These are phyloP conservation scores for Albula goreensis DNA, from an alignment of 2,113 vertebrate species.

Conservation along the genomic window DNA sequence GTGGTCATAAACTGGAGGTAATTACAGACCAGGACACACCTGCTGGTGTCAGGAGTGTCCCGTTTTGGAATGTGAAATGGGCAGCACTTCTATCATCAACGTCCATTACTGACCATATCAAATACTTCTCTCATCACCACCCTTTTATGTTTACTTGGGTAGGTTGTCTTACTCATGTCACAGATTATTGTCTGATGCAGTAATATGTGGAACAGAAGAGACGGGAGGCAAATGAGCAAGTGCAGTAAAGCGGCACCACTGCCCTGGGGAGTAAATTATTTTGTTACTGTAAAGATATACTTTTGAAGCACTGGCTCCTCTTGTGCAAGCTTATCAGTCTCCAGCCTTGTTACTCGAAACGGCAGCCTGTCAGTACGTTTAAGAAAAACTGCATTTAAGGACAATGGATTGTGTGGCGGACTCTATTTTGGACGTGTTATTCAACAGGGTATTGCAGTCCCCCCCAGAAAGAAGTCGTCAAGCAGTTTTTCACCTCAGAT, in stretches of 20 bases:
- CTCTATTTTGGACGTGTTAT: constrained; percentile 30
- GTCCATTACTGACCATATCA: neutral
- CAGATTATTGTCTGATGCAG: too few species aligned
- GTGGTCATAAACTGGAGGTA: neutral
- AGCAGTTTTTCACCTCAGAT: constrained; percentile 11
- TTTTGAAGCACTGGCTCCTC: neutral
- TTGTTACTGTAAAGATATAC: neutral
- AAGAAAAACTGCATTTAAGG: constrained; percentile 18
- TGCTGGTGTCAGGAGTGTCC: neutral
- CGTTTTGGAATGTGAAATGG: neutral
- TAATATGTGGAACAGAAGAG: too few species aligned
- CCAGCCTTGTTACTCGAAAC: constrained; percentile 3
- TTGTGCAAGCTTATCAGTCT: constrained; percentile 16
- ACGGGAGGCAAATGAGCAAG: too few species aligned
- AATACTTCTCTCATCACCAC: too few species aligned
- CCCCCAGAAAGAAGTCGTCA: neutral
- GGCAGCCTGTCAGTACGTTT: neutral
- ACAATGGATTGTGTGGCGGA: constrained; percentile 20
- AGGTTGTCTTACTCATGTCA: too few species aligned
- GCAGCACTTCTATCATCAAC: neutral
- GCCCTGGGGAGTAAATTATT: neutral
- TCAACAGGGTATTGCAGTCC: constrained; percentile 5
- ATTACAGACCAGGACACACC: neutral
- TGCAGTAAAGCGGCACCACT: too few species aligned
- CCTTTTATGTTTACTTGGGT: too few species aligned